phyloP scores from a whole-genome alignment of 2,888 invertebrate species.

The Molorchus minor region DNA sequence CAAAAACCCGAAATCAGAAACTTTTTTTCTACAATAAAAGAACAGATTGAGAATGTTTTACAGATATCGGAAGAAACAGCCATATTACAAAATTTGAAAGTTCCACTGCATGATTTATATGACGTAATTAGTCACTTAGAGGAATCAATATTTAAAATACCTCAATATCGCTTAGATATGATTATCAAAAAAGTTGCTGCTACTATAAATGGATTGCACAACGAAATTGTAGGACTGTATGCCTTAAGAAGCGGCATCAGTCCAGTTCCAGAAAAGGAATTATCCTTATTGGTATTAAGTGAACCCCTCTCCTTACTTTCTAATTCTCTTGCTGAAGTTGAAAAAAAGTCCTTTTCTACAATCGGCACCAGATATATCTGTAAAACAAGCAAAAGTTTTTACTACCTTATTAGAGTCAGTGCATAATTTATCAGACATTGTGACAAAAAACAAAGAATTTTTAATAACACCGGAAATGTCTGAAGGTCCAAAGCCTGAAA shows the following conservation, averaged over 20 bases:
- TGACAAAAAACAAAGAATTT: slow-evolving; percentile 14
- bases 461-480: slow-evolving; percentile 20
- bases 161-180: not conserved
- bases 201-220: too few relatives aligned
- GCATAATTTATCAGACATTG: slow-evolving; percentile 20
- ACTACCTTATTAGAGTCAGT: slow-evolving; percentile 16
- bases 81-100: slow-evolving; percentile 13
- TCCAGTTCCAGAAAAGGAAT: too few relatives aligned
- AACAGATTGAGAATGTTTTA: slow-evolving; percentile 27
- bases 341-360: slow-evolving; percentile 11
- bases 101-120: slow-evolving; percentile 29
- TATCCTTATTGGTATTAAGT: slow-evolving; percentile 34
- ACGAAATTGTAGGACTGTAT: not conserved
- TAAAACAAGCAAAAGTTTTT: slow-evolving; percentile 16
- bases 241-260: slow-evolving; percentile 8
- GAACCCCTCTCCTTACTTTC: slow-evolving; percentile 28
- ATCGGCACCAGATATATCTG: slow-evolving; percentile 25
- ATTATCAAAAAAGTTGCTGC: too few relatives aligned
- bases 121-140: slow-evolving; percentile 20
- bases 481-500: slow-evolving; percentile 13
- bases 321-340: slow-evolving; percentile 16
- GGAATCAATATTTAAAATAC: not conserved
- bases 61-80: slow-evolving; percentile 13
- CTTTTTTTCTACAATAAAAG: slow-evolving; percentile 36
- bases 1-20: slow-evolving; percentile 28